A percentile compares a stretch with the other conserved stretches of the same genome.
Evolutionary conservation across 1,140 invertebrate species (phyloP).

Genomic region (Hyles vespertilio): DNA sequence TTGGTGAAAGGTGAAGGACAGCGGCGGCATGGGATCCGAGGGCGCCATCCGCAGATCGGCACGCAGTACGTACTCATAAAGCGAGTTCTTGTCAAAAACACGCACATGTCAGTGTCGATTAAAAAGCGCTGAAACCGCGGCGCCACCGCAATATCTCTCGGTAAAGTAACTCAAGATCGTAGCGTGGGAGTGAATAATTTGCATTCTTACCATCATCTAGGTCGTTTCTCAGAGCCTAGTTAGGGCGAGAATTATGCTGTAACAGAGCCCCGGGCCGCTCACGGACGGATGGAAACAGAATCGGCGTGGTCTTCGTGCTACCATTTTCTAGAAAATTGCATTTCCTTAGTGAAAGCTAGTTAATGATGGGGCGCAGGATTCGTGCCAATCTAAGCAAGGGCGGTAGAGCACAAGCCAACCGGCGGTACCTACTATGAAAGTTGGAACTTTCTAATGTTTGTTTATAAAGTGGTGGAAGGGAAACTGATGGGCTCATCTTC

Average conservation of each 20-base stretch:
- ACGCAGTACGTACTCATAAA: too few species aligned
- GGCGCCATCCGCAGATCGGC: too few species aligned
- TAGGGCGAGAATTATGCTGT: conserved; percentile 50
- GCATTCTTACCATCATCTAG: conserved; percentile 29
- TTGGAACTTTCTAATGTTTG: conserved; percentile 36
- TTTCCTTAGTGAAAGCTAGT: conserved; percentile 66
- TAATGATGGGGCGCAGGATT: conserved; percentile 62
- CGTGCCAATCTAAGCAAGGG: conserved; percentile 34
- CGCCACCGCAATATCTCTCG: too few species aligned
- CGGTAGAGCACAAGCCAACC: conserved; percentile 37
- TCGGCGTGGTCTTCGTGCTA: conserved; percentile 59
- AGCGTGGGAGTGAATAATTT: conserved; percentile 26
- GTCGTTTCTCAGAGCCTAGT: conserved; percentile 43
- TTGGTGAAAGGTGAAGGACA: conserved; percentile 65
- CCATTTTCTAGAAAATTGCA: conserved; percentile 72
- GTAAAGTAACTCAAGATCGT: conserved; percentile 1
- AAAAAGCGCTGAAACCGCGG: too few species aligned
- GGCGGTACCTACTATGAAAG: conserved; percentile 15
- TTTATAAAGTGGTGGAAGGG: conserved; percentile 27
- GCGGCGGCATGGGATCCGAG: conserved; percentile 30
- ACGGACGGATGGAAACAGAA: conserved; percentile 65
- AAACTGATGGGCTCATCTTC: conserved; percentile 24
- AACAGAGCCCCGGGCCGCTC: conserved; percentile 49
- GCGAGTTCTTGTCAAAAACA: too few species aligned
- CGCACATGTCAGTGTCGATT: too few species aligned